phyloP scores from a whole-genome alignment of 2,113 vertebrate species.

The Aldabrachelys gigantea region DNA sequence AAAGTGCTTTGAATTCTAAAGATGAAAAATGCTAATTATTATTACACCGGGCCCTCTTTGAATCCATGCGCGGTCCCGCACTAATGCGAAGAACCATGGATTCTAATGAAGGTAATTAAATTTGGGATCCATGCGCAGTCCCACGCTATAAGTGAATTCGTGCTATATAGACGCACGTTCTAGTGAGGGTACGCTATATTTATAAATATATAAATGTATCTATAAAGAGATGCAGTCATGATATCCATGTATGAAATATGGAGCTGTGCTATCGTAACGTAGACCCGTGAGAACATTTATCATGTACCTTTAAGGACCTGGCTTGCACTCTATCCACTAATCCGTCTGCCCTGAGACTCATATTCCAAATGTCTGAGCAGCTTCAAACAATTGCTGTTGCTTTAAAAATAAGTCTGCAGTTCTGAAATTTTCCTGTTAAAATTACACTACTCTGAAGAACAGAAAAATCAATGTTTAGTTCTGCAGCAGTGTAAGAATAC shows the following conservation, averaged over 20 bases:
- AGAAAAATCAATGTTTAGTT: background rate
- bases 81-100: no score
- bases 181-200: no score
- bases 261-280: background rate
- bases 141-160: no score
- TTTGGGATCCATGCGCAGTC: no score
- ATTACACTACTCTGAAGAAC: background rate
- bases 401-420: background rate
- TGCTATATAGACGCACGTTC: no score
- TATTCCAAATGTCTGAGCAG: background rate
- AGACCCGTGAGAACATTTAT: background rate
- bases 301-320: background rate
- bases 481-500: background rate
- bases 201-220: background rate
- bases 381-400: background rate
- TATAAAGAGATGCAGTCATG: background rate
- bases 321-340: background rate
- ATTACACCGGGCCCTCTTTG: background rate
- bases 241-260: background rate
- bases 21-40: background rate
- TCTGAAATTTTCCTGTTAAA: background rate
- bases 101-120: no score
- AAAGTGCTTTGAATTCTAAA: background rate
- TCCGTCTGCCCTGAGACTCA: background rate
- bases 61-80: no score